Base-by-base conservation (phyloP, 64 coral and sea anemone species). In the Catalaphyllia jardinei region DNA sequence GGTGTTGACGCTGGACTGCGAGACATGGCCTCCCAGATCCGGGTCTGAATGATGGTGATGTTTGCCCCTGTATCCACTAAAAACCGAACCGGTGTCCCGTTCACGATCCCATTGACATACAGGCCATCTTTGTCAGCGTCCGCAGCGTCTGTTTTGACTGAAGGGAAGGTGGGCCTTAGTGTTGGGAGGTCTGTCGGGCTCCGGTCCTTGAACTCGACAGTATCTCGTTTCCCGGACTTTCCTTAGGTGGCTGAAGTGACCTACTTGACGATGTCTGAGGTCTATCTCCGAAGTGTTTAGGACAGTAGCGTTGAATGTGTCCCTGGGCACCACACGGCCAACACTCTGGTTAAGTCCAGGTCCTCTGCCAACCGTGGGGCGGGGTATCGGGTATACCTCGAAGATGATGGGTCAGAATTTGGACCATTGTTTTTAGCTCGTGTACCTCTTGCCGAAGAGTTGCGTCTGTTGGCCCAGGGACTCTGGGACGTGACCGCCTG, bases 51-150 rank as follows among this genome's bases (percentile, higher is more conserved):
- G 30, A 79, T 90, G 31, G 77, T 80, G 60, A 90, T 90, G 65
- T 90, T 80, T 13, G 77, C 24, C 24, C 88, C 88, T 25, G 75
- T 80, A 12, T 90, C 77, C 52, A 90, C 77, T 11, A 90, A 31
- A 52, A 90, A 90, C 62, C n/a, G 3, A 18, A 71, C 33, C 12
- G 29, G 55, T 35, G 50, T 72, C 10, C 61, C 77, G 17, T 80
- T 30, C 46, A 71, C 64, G 7, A 38, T 27, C 22, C 55, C 60
- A 30, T 10, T 62, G 13, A 77, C 87, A 49, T 72, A 83, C 30
- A 90, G 50, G 30, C 51, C 79, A 27, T 91, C 25, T 29, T 33
- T 72, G 89, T 73, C 29, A 59, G 81, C 54, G 10, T 33, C 71
- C 10, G 63, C 71, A 24, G 62, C 61, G 16, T 71, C 89, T 60